Base-by-base conservation (phyloP, 1,140 invertebrate genomes). In the Belonocnema kinseyi region DNA sequence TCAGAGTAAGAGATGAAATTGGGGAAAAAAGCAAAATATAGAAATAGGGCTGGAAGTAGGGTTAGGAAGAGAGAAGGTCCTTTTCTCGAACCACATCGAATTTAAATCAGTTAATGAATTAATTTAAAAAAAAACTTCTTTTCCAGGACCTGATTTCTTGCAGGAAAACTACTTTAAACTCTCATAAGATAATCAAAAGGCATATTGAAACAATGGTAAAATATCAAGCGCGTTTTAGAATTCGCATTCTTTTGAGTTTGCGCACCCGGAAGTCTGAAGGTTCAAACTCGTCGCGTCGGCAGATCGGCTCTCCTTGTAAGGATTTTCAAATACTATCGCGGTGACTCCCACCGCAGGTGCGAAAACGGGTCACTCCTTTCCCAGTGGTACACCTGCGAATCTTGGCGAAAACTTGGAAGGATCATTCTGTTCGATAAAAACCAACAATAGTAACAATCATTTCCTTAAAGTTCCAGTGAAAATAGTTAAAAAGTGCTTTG, bases 321-420 rank as follows among this genome's bases (percentile, higher is more conserved):
- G 61, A 66, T 33, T 66, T 66, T 66, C 40, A 33, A 66, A 66
- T 61, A 61, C 21, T 66, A 66, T 66, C 61, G 26, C 14, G 61
- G 61, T 66, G 61, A 66, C 61, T 66, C 61, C 61, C 75, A 82
- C 76, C 79, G 81, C 81, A 82, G 77, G 78, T 82, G 76, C 77
- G 76, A 82, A 80, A 77, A 78, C 77, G 79, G 72, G 79, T 72
- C 71, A 74, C 21, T 66, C 81, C 71, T 80, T 82, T 80, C 78
- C 78, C 78, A 78, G 77, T 54, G 72, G 77, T 77, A 78, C 78
- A 82, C 81, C 75, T 80, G 81, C 78, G 75, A 76, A 80, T 80
- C 78, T 77, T 50, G 75, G 26, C 73, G 74, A 53, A 58, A 74
- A 19, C 14, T 52, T 46, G 40, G 6, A 17, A 50, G 19, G 73